A percentile compares a stretch with the other conserved stretches of the same genome.
Conservation (phyloP, 2,797 vertebrate genomes). For the Rhodeus uyekii region DNA sequence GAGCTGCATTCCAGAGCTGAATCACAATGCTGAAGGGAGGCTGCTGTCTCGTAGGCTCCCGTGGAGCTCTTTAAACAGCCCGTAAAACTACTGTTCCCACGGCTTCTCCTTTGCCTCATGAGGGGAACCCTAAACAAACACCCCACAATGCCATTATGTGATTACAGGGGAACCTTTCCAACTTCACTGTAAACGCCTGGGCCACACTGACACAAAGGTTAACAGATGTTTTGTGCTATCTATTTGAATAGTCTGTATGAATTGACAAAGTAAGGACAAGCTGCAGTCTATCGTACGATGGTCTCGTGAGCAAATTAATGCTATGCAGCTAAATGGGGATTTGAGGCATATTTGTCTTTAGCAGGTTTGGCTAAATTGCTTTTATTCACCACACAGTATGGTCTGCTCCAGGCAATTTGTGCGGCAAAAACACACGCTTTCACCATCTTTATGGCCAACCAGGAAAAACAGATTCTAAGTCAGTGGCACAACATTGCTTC, state of each 20-base stretch:
- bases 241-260: constrained; percentile 47
- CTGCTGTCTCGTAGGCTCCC: constrained; percentile 52
- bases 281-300: constrained; percentile 19
- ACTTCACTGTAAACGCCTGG: constrained; percentile 37
- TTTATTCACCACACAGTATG: constrained; percentile 32
- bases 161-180: constrained; percentile 36
- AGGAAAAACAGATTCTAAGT: constrained; percentile 48
- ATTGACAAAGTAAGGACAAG: constrained; percentile 40
- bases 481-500: constrained; percentile 51
- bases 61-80: constrained; percentile 52
- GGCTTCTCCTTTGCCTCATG: constrained; percentile 39
- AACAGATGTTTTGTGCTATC: constrained; percentile 48
- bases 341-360: constrained; percentile 38
- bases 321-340: constrained; percentile 40
- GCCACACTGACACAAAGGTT: constrained; percentile 48
- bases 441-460: constrained; percentile 18
- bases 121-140: constrained; percentile 57
- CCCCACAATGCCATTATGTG: constrained; percentile 28
- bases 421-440: constrained; percentile 28
- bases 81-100: constrained; percentile 58
- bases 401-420: constrained; percentile 38
- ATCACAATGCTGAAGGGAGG: constrained; percentile 56
- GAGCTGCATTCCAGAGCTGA: constrained; percentile 56
- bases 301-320: constrained; percentile 19
- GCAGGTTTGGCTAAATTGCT: constrained; percentile 34